Percentiles rank a stretch among this genome's conserved stretches.
Evolutionary conservation across 2,888 invertebrate species (phyloP).

Genomic region (Cheilosia scutellata): DNA sequence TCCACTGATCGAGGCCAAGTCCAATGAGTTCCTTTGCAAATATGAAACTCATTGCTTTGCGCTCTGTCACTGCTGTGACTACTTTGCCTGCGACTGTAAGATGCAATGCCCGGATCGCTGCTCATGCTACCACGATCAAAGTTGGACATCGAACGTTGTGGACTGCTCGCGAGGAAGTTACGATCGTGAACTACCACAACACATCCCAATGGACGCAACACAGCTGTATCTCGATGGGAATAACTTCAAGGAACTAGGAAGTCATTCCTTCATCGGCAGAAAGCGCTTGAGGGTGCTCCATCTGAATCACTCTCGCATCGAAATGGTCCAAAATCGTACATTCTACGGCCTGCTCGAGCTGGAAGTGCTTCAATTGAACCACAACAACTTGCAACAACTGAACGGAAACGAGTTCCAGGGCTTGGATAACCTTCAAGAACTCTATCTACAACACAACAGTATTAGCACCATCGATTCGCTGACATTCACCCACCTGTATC

Average conservation of each 20-base stretch:
- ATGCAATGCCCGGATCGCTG: constrained; percentile 98
- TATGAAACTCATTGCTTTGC: constrained; percentile 97
- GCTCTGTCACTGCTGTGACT: constrained; percentile 97
- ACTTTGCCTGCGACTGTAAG: constrained; percentile 98
- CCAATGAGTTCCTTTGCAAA: constrained; percentile 95
- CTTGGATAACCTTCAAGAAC: constrained; percentile 92
- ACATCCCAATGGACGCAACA: constrained; percentile 97
- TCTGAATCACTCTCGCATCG: constrained; percentile 94
- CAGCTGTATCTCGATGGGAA: constrained; percentile 97
- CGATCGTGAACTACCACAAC: constrained; percentile 91
- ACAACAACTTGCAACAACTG: constrained; percentile 92
- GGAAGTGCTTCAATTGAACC: constrained; percentile 93
- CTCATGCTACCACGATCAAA: constrained; percentile 96
- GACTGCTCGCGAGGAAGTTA: constrained; percentile 94
- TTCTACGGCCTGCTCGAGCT: constrained; percentile 94
- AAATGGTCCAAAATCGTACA: constrained; percentile 93
- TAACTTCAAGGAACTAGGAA: constrained; percentile 93
- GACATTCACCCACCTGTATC: constrained; percentile 92
- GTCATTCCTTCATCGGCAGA: constrained; percentile 96
- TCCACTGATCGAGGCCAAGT: constrained; percentile 93
- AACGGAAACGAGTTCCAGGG: constrained; percentile 93
- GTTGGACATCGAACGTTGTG: constrained; percentile 96
- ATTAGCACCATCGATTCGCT: constrained; percentile 92
- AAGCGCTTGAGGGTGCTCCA: constrained; percentile 95
- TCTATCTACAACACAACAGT: constrained; percentile 94